Percentiles rank a stretch among this genome's conserved stretches.
Evolutionary conservation across 64 coral and sea anemone species (phyloP).

Genomic region (Orbicella faveolata): DNA sequence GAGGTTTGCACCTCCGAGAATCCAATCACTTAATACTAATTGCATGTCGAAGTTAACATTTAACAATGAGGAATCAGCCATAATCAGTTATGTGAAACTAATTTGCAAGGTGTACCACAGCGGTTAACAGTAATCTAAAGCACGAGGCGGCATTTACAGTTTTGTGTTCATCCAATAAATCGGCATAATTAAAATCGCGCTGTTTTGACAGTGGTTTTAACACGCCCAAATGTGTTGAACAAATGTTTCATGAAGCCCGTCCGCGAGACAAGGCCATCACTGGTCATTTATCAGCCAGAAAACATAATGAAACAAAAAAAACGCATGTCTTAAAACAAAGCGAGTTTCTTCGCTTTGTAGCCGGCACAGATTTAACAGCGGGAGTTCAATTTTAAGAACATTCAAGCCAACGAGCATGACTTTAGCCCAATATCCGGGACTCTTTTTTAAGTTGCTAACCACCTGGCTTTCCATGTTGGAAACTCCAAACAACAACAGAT

Average conservation of each 20-base stretch:
- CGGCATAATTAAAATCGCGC: not conserved
- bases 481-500: constrained; percentile 13
- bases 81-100: not conserved
- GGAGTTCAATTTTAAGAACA: not conserved
- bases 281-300: not conserved
- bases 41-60: not conserved
- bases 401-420: not conserved
- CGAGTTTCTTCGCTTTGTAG: not conserved
- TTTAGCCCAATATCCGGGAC: constrained; percentile 25
- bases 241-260: not conserved
- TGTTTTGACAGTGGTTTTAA: too few relatives aligned
- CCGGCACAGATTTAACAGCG: not conserved
- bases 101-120: not conserved
- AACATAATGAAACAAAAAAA: not conserved
- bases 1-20: not conserved
- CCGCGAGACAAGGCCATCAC: not conserved
- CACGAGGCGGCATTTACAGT: not conserved
- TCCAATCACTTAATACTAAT: not conserved
- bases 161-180: not conserved
- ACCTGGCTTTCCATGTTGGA: constrained; percentile 29
- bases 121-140: not conserved
- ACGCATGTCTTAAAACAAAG: constrained; percentile 5
- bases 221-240: not conserved
- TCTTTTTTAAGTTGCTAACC: not conserved
- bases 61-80: not conserved